Conservation (phyloP, 2,797 vertebrate species). For the Chiropotes sagulatus region DNA sequence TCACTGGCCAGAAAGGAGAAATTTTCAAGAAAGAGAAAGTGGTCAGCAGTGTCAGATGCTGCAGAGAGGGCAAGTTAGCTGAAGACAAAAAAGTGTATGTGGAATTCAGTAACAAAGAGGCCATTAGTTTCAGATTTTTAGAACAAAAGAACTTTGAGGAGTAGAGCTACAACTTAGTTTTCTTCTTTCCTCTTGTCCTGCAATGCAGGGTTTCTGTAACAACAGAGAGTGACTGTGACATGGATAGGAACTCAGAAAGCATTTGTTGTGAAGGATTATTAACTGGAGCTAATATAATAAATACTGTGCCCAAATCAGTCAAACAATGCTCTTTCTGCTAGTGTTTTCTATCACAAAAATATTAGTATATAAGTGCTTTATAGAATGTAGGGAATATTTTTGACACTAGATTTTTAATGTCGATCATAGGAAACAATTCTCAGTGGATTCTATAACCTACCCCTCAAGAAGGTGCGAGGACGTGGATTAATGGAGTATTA, state of each 20-base stretch:
- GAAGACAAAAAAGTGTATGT: neutral
- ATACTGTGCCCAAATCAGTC: neutral
- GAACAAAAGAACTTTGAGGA: constrained; percentile 58
- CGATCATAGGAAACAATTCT: constrained; percentile 4
- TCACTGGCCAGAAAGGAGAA: neutral
- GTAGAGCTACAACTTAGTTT: constrained; percentile 16
- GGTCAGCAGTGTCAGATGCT: neutral
- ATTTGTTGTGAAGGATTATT: constrained; percentile 27
- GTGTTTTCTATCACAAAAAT: neutral
- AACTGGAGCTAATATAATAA: neutral
- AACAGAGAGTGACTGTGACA: neutral
- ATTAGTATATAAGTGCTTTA: neutral
- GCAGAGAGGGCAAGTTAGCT: neutral
- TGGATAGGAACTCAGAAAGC: neutral
- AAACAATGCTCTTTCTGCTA: neutral
- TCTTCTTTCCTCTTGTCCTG: neutral
- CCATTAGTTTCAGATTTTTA: constrained; percentile 8
- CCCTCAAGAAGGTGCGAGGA: constrained; percentile 11
- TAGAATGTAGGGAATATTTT: constrained; percentile 25
- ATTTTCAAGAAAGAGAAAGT: constrained; percentile 16
- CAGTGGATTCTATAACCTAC: neutral
- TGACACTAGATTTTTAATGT: constrained; percentile 21
- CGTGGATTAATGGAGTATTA: constrained; percentile 14
- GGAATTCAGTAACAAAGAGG: constrained; percentile 23
- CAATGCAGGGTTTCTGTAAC: neutral